Percentiles rank a stretch among this genome's conserved stretches.
phyloP scores from a whole-genome alignment of 2,888 invertebrate species.

The Ferrisia virgata region DNA sequence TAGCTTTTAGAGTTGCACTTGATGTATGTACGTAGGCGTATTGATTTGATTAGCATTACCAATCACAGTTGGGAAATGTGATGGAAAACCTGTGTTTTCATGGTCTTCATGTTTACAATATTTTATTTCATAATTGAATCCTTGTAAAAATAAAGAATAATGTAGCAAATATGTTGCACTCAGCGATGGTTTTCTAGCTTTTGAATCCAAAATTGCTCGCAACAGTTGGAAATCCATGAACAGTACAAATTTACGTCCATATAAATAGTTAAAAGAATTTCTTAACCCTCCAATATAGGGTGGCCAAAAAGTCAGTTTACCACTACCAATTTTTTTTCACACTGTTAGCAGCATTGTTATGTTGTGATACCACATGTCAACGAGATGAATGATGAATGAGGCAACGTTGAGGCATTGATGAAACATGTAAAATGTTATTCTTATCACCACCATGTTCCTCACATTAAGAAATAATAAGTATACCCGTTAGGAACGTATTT shows the following conservation, averaged over 20 bases:
- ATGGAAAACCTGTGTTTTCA: conserved; percentile 8
- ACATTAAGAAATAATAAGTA: no score
- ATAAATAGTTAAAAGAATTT: conserved; percentile 20
- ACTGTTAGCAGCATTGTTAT: no score
- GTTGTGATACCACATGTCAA: no score
- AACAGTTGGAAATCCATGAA: not conserved
- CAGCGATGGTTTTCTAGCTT: not conserved
- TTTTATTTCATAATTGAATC: conserved; percentile 18
- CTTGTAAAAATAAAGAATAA: conserved; percentile 19
- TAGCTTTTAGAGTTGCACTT: not conserved
- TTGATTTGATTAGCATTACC: not conserved
- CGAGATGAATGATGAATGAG: no score
- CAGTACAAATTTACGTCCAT: not conserved
- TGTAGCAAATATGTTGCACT: not conserved
- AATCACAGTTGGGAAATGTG: not conserved
- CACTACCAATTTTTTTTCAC: no score
- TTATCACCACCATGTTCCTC: no score
- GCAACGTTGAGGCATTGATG: no score
- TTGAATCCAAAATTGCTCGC: not conserved
- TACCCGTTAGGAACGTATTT: no score
- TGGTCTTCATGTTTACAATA: not conserved
- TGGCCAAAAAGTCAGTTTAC: no score
- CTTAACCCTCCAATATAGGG: conserved; percentile 10
- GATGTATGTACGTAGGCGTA: not conserved
- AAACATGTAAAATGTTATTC: no score